These are phyloP conservation scores for Solenopsis fugax DNA, from an alignment of 1,140 invertebrate genomes.

Conservation along the genomic window DNA sequence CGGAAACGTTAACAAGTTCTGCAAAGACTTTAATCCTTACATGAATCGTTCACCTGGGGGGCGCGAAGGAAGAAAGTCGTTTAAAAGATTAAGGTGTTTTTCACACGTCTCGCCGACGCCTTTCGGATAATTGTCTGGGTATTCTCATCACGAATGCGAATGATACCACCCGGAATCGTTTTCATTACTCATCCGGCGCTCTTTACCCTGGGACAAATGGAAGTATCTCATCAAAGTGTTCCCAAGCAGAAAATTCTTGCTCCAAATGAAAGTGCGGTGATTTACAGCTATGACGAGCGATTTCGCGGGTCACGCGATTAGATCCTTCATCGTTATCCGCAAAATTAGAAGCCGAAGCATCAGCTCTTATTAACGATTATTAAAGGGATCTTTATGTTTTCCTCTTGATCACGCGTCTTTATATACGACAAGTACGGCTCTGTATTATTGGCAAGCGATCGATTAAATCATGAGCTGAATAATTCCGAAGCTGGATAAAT, in stretches of 20 bases:
- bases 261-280: conserved; percentile 32
- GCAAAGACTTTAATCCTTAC: conserved; percentile 1
- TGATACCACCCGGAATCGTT: not conserved
- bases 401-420: not conserved
- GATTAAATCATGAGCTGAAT: not conserved
- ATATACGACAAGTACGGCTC: not conserved
- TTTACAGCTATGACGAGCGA: conserved; percentile 33
- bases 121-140: not conserved
- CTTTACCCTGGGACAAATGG: conserved; percentile 40
- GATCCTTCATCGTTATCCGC: conserved; percentile 19
- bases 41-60: not conserved
- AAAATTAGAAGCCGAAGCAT: not conserved
- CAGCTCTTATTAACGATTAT: not conserved
- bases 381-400: not conserved
- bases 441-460: not conserved
- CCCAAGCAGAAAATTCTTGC: conserved; percentile 48
- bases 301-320: not conserved
- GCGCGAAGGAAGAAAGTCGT: not conserved
- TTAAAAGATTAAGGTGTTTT: conserved; percentile 9
- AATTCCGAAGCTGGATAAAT: conserved; percentile 4
- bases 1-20: not conserved
- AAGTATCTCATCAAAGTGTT: conserved; percentile 57
- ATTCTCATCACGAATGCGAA: not conserved
- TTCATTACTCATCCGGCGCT: conserved; percentile 10
- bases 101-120: not conserved